Percentiles rank a stretch among this genome's conserved stretches.
Evolutionary conservation across 2,888 invertebrate species (phyloP).

Genomic region (Drosophila cracens): DNA sequence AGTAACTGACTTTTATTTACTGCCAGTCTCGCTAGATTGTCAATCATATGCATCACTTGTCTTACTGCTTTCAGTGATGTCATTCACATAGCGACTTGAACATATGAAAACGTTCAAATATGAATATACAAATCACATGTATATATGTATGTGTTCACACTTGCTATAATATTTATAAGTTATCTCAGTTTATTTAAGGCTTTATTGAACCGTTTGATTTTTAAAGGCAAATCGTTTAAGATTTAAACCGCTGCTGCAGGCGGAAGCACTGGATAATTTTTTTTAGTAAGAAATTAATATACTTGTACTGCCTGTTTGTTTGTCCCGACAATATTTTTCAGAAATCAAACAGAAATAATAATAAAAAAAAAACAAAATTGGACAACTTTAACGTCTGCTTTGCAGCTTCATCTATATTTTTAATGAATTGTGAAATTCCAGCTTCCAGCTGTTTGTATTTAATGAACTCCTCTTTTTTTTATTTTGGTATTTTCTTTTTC

Average conservation of each 20-base stretch:
- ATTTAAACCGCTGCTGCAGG: constrained; percentile 14
- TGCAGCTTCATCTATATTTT: constrained; percentile 1
- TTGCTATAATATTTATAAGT: constrained; percentile 34
- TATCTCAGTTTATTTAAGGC: constrained; percentile 43
- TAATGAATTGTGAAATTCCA: constrained; percentile 16
- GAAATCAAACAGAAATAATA: constrained; percentile 7
- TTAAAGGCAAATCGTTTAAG: constrained; percentile 16
- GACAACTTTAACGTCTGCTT: constrained; percentile 2
- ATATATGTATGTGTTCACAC: not conserved
- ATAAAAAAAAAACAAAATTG: not conserved
- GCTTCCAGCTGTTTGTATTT: constrained; percentile 53
- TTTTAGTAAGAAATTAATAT: not conserved
- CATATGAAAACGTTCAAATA: constrained; percentile 6
- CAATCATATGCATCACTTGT: constrained; percentile 76
- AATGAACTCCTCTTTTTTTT: constrained; percentile 29
- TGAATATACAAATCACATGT: constrained; percentile 4
- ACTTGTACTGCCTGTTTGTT: constrained; percentile 3
- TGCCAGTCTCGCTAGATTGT: constrained; percentile 56
- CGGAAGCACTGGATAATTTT: constrained; percentile 22
- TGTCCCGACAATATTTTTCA: constrained; percentile 9
- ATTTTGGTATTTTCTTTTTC: constrained; percentile 10
- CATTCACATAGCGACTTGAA: constrained; percentile 34
- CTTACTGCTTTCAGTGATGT: constrained; percentile 41
- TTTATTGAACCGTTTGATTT: constrained; percentile 51
- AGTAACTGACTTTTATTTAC: constrained; percentile 33